Conservation (phyloP, 2,888 invertebrate species). For the Serrognathus titanus region DNA sequence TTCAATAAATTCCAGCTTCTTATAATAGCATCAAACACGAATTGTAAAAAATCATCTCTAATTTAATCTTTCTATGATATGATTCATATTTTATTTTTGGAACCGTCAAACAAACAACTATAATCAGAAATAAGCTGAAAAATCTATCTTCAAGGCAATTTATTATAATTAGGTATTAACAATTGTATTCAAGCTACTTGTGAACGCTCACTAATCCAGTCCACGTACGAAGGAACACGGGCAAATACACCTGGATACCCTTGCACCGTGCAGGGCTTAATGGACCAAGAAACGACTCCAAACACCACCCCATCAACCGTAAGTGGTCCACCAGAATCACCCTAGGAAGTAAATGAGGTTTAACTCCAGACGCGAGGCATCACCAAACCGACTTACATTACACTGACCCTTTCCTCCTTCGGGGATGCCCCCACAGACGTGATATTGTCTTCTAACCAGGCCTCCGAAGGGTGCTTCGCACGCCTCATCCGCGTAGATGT, state of each 20-base stretch:
- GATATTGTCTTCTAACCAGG: background rate
- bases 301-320: slow-evolving; percentile 41
- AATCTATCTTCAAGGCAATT: too few relatives aligned
- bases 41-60: too few relatives aligned
- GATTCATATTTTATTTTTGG: too few relatives aligned
- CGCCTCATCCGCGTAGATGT: slow-evolving; percentile 37
- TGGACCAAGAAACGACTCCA: slow-evolving; percentile 51
- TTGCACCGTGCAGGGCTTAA: slow-evolving; percentile 46
- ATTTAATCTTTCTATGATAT: too few relatives aligned
- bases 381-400: slow-evolving; percentile 31
- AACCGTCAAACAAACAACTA: too few relatives aligned
- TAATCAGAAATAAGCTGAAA: too few relatives aligned
- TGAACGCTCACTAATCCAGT: slow-evolving; percentile 31
- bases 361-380: background rate
- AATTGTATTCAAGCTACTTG: too few relatives aligned
- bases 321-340: slow-evolving; percentile 49
- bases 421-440: slow-evolving; percentile 46
- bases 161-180: too few relatives aligned
- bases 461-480: slow-evolving; percentile 10
- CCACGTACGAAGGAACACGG: slow-evolving; percentile 40
- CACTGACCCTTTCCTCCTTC: slow-evolving; percentile 50
- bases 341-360: slow-evolving; percentile 22
- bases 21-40: too few relatives aligned
- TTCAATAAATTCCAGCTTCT: too few relatives aligned
- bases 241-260: slow-evolving; percentile 50